Evolutionary conservation across 2,797 vertebrate species (phyloP), one percentile per base, ranked within the genome.

Genomic region (Sebastes aleutianus): DNA sequence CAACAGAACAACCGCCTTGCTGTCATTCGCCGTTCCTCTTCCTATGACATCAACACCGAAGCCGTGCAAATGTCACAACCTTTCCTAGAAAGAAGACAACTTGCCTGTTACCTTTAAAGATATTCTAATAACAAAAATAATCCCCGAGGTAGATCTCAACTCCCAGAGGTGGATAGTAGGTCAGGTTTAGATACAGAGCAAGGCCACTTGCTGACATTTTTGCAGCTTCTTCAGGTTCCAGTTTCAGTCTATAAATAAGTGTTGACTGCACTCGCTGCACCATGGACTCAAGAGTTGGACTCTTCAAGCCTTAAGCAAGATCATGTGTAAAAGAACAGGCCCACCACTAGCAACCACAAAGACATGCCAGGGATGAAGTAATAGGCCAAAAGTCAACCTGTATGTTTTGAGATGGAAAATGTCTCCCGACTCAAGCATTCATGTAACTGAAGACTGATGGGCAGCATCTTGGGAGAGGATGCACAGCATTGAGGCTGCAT

Each of bases 221-320:
- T 91, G 79, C 85, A 75, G 85, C 80, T 82, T 86, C 90, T 92
- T 89, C 79, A 90, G 93, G 90, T 92, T 95, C 90, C 81, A 88
- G 91, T 94, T 95, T 93, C 93, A 92, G 63, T 91, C 93, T 95
- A 96, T 92, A 94, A 95, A 96, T 96, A 96, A 85, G 89, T 85
- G 80, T 88, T 80, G 85, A 91, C 88, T 87, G 74, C 70, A 84
- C 71, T 29, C 76, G 65, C 87, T 81, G 70, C 70, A 81, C 78
- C 54, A 26, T 58, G 78, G 54, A 79, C 76, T 88, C 74, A 13
- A 34, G 70, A 78, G 54, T 79, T 82, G 75, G 87, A 87, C 70
- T 82, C 79, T 63, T 85, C 70, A 50, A 78, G 77, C 83, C 72
- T 81, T 78, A 67, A 80, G 79, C 57, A 36, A 85, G 88, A 89